Evolutionary conservation across 2,113 vertebrate species (phyloP), one percentile per base, ranked within the genome.

Genomic region (Hoplias malabaricus): DNA sequence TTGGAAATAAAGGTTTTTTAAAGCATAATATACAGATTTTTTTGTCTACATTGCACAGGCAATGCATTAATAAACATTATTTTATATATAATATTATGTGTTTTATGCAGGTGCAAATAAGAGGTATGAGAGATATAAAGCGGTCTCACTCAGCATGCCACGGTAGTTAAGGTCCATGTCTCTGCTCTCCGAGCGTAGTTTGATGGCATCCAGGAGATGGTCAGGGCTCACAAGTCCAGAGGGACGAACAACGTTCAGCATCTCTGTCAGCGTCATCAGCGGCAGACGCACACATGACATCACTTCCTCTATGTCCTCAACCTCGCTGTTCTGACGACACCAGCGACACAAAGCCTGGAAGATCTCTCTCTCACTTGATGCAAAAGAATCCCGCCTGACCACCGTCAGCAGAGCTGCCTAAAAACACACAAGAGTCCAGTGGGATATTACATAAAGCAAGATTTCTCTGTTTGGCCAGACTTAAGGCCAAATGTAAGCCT

Each of bases 101-200:
- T n/a, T n/a, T n/a, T n/a, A n/a, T n/a, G n/a, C n/a, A n/a, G n/a
- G n/a, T n/a, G n/a, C n/a, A n/a, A n/a, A n/a, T n/a, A n/a, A n/a
- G n/a, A n/a, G n/a, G n/a, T n/a, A n/a, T 21, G 3, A 0, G 10
- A 59, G 27, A 19, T 23, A 13, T 31, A 31, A 34, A 19, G 2
- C 7, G 67, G 66, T 90, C 96, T 93, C 82, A 99, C 97, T 94
- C 73, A 98, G 93, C 96, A 99, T 98, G 83, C 97, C 97, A 50
- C 97, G 93, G 73, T 98, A 98, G 93, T 97, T 98, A 16, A 99
- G 95, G 85, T 99, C 97, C 96, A 98, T 98, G 87, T 98, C 96
- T 16, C 97, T 93, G 90, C 97, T 97, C 89, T 99, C 96, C 0
- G 97, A 98, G 57, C 96, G 94, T 42, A 93, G 93, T 93, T 99